Evolutionary conservation across 2,888 invertebrate genomes (phyloP), one percentile per base, ranked within the genome.

Genomic region (Aspidiotus rigidus): DNA sequence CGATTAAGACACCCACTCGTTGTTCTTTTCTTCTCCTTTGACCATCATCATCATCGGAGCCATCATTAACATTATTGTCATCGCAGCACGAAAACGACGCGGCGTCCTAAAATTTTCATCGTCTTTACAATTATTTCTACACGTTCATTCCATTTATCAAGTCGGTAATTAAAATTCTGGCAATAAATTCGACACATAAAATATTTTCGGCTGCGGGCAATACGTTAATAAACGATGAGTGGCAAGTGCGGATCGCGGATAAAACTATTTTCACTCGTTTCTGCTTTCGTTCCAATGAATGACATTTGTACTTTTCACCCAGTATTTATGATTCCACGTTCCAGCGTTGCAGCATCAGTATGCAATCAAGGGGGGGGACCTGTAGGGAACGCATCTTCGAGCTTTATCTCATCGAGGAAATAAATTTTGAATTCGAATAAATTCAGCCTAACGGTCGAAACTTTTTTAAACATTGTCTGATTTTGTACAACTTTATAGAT

Each of bases 331-430:
- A 49, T n/a, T 49, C 6, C 49, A 49, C 49, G 49, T 49, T 49
- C 49, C 49, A n/a, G n/a, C 28, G n/a, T n/a, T 44, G 49, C 49
- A 11, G 9, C 9, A 44, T 44, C 49, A 11, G 11, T 10, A 11
- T 11, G 9, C 49, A 44, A 8, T 11, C 9, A 49, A 49, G 49
- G n/a, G 11, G 49, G 2, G n/a, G 28, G 28, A 28, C 28, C 5
- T 28, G 28, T n/a, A n/a, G 28, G 5, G 28, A 28, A 28, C 28
- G 28, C 28, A 49, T 49, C 10, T 1, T 13, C 49, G 49, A 49
- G 57, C 42, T 56, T 57, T 66, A 57, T 66, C 64, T 57, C 64
- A 66, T 66, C 64, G 64, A 55, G 39, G 64, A 57, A 41, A 66
- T 66, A 66, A 66, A 66, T 66, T 57, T 17, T 17, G 56, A 56